Percentiles rank a stretch among this genome's conserved stretches.
These are phyloP conservation scores for Arctocebus calabarensis DNA, from an alignment of 2,797 vertebrate species.

Conservation along the genomic window DNA sequence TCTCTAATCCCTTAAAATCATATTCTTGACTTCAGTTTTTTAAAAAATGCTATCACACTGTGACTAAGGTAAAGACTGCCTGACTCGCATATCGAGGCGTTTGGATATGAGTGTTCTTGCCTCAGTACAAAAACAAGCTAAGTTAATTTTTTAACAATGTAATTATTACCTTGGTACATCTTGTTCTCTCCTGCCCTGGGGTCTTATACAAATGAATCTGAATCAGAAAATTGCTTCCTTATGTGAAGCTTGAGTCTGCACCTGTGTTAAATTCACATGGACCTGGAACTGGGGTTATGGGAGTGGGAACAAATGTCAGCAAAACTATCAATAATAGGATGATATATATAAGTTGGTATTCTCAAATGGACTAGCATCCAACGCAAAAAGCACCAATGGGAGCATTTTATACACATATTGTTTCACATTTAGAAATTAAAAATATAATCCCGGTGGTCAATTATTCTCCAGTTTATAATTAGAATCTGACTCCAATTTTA, in stretches of 20 bases:
- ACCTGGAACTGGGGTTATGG: conserved; percentile 75
- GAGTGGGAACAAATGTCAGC: conserved; percentile 81
- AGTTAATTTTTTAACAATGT: conserved; percentile 88
- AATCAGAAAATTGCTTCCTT: conserved; percentile 90
- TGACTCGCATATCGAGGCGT: conserved; percentile 75
- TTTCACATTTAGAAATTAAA: conserved; percentile 75
- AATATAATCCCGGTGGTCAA: conserved; percentile 76
- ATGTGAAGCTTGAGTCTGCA: conserved; percentile 87
- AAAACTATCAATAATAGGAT: conserved; percentile 79
- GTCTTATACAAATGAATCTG: conserved; percentile 89
- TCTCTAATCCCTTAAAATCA: conserved; percentile 13
- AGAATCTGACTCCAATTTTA: conserved; percentile 72
- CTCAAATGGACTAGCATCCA: conserved; percentile 74
- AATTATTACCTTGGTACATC: conserved; percentile 86
- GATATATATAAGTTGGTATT: conserved; percentile 82
- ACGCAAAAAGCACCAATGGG: conserved; percentile 62
- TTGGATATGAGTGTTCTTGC: conserved; percentile 66
- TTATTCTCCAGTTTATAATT: conserved; percentile 77
- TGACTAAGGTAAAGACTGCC: conserved; percentile 73
- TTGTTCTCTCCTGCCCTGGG: conserved; percentile 88
- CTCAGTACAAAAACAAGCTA: conserved; percentile 83
- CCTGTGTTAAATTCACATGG: conserved; percentile 88
- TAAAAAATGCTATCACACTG: not conserved
- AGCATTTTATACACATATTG: conserved; percentile 83
- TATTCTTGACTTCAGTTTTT: conserved; percentile 4